Percentiles rank a stretch among this genome's conserved stretches.
Conservation (phyloP, 2,113 vertebrate species). For the Tympanuchus pallidicinctus region DNA sequence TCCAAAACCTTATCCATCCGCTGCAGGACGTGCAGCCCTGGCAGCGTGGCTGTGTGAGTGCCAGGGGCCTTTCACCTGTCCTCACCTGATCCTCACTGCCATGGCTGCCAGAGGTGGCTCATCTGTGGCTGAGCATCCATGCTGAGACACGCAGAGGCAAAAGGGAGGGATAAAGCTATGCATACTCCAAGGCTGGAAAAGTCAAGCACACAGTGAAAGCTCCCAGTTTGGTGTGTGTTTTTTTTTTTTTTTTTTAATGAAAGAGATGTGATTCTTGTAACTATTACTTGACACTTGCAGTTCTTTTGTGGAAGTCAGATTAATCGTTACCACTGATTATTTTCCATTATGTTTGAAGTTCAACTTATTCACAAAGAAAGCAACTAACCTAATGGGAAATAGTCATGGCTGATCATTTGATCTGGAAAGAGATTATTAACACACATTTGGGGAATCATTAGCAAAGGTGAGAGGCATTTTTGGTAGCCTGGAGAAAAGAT, state of each 20-base stretch:
- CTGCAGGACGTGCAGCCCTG: background rate
- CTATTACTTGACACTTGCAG: background rate
- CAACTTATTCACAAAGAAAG: background rate
- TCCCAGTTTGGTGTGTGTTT: background rate
- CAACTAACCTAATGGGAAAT: background rate
- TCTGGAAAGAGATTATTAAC: constrained; percentile 36
- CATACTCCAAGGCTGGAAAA: background rate
- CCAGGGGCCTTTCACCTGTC: background rate
- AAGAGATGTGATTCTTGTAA: background rate
- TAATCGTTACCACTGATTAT: background rate
- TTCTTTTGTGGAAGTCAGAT: background rate
- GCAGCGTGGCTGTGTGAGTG: background rate
- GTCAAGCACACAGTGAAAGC: background rate
- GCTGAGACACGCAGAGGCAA: rapidly evolving
- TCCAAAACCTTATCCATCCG: background rate
- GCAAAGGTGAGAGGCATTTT: constrained; percentile 1
- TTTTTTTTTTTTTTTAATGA: background rate
- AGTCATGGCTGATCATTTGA: background rate
- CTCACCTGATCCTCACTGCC: background rate
- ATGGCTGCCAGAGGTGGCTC: background rate
- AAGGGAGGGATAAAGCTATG: background rate
- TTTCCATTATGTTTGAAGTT: background rate
- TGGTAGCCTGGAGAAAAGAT: background rate
- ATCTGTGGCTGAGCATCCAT: background rate
- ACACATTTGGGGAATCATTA: constrained; percentile 42